Evolutionary conservation across 2,113 vertebrate genomes (phyloP), one percentile per base, ranked within the genome.

Genomic region (Macaca mulatta): DNA sequence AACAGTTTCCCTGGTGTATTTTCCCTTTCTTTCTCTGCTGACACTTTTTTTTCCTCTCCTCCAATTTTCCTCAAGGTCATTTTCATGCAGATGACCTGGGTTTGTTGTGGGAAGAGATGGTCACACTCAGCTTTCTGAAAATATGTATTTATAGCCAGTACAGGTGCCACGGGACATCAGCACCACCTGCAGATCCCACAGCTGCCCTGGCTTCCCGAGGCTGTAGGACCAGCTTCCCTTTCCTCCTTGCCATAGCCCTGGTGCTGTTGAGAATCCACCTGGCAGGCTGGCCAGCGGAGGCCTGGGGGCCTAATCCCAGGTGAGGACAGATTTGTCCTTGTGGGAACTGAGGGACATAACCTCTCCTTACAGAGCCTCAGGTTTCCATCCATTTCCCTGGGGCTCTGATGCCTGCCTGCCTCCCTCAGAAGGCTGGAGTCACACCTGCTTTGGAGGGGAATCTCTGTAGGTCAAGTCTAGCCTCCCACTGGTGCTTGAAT

Each of bases 91-190:
- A 81, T 69, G n/a, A 38, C 72, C 82, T 14, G 0, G 9, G 67
- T 70, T 90, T 94, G 97, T 59, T 86, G 64, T 67, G 55, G 61
- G 89, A 83, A 43, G 69, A 95, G 43, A 9, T 1, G 16, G 11
- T 23, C 17, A 6, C 2, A 4, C 7, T 4, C 12, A 1, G 6
- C 7, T 69, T 23, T 50, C 48, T 38, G 57, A 43, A 23, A 92
- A n/a, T 67, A 87, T 93, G 64, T 86, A 90, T 97, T 97, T 93
- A 92, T 9, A 82, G 93, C 72, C 57, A 57, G 52, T 32, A 97
- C 94, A 96, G 85, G 55, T 82, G 96, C 27, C 5, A 8, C 52
- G 5, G 22, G 6, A 4, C 77, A 6, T 43, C 78, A 20, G 45
- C 50, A 9, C 22, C 85, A 40, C 61, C 30, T 75, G 35, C 80